A percentile compares a stretch with the other conserved stretches of the same genome.
These are phyloP conservation scores for Scolopax rusticola DNA, from an alignment of 2,797 vertebrate species.

Conservation along the genomic window DNA sequence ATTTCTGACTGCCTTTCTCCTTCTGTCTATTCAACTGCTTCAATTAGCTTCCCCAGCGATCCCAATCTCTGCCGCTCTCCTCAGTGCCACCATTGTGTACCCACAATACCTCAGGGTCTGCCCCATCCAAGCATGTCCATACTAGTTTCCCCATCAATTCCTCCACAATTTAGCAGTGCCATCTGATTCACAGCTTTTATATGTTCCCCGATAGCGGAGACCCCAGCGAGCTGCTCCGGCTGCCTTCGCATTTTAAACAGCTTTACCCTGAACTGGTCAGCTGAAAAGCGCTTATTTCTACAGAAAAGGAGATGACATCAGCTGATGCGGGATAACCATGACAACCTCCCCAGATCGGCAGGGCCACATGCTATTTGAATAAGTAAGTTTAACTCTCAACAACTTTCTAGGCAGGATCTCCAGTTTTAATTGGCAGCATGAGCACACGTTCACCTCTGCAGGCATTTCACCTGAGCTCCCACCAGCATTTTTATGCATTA, in stretches of 20 bases:
- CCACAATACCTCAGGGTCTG: slow-evolving; percentile 61
- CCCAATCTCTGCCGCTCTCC: slow-evolving; percentile 21
- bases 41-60: slow-evolving; percentile 57
- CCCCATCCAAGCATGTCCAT: slow-evolving; percentile 52
- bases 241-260: slow-evolving; percentile 70
- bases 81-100: slow-evolving; percentile 69
- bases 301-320: slow-evolving; percentile 76
- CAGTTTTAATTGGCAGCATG: neutral
- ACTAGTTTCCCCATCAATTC: slow-evolving; percentile 59
- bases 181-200: slow-evolving; percentile 60
- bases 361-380: slow-evolving; percentile 62
- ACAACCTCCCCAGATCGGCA: slow-evolving; percentile 66
- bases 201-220: neutral
- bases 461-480: neutral
- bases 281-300: slow-evolving; percentile 62
- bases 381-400: slow-evolving; percentile 41
- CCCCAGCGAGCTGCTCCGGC: neutral
- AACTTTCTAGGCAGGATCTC: slow-evolving; percentile 10
- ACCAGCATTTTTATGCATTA: neutral
- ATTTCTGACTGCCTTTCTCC: slow-evolving; percentile 51
- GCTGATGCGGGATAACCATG: slow-evolving; percentile 74
- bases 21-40: slow-evolving; percentile 48
- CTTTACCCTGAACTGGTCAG: slow-evolving; percentile 65
- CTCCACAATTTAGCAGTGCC: slow-evolving; percentile 21
- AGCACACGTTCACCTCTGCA: fast-evolving